Base-by-base conservation (phyloP, 2,888 invertebrate genomes). In the Lasioglossum villosulum region DNA sequence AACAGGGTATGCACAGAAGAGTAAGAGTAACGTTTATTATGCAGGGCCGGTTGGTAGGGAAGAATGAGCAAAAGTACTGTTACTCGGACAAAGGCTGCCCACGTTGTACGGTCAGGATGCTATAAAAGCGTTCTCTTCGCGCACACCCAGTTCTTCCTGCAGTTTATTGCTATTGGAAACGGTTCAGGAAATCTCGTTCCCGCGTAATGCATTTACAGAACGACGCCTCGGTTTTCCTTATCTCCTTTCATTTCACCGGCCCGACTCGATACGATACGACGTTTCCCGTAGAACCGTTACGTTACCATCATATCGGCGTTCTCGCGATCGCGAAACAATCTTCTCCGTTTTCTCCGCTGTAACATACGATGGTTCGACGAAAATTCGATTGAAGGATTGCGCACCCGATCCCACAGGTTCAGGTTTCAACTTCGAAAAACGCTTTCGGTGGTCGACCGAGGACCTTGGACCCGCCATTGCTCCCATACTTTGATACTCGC, bases 41-140 rank as follows among this genome's bases (percentile, higher is more conserved):
- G 72, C 79, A 81, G 63, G 42, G 45, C 14, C n/a, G 30, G 34
- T 75, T 39, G 66, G 39, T 63, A 52, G 78, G 63, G 77, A 52
- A 70, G 86, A 87, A 82, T 39, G 86, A 82, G 85, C 77, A 80
- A 70, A 84, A 80, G 88, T 88, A 88, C 89, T 75, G 89, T 89
- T 89, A 89, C 84, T 84, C 89, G 89, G 86, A 89, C 89, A 89
- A 89, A 87, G 89, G 81, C 89, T 87, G 80, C 86, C 89, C 86
- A 89, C 89, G 86, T 89, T 89, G 37, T 87, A 86, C 78, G 80
- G 83, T 86, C 88, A 89, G 84, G 83, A 86, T 86, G 84, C 89
- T 89, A 84, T 88, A 88, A 89, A 89, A 83, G 89, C 82, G 81
- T 34, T 78, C 72, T 76, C 48, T 56, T 72, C 84, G 83, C 71